A percentile compares a stretch with the other conserved stretches of the same genome.
Conservation (phyloP, 2,113 vertebrate species). For the Tetrax tetrax region DNA sequence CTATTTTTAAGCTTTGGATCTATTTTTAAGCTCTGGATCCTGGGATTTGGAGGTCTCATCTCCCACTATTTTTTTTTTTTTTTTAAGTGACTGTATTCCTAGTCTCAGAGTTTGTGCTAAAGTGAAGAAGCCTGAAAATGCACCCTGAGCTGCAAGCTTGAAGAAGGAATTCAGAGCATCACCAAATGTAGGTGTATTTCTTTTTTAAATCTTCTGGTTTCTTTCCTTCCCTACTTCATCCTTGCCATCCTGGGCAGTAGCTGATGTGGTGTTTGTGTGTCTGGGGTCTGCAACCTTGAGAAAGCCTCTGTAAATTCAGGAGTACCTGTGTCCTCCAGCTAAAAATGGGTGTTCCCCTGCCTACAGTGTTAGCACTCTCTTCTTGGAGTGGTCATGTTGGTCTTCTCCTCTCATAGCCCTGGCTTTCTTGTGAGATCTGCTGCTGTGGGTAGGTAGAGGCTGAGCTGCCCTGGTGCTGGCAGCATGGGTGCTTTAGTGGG, state of each 20-base stretch:
- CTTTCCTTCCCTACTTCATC: background rate
- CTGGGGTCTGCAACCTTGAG: background rate
- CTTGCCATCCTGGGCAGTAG: background rate
- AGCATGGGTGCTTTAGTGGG: background rate
- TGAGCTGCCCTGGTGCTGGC: background rate
- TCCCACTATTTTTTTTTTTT: too few species aligned
- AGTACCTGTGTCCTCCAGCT: background rate
- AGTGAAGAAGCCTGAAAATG: background rate
- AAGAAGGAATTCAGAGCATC: background rate
- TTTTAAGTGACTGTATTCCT: background rate
- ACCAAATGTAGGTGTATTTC: background rate
- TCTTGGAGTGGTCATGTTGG: background rate
- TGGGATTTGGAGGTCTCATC: background rate
- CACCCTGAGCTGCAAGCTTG: background rate
- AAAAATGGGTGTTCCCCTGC: fast-evolving
- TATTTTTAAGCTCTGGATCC: background rate
- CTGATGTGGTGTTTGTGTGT: fast-evolving
- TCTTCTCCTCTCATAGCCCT: background rate
- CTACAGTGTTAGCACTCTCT: too few species aligned
- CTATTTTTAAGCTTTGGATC: background rate
- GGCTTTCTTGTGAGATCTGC: background rate
- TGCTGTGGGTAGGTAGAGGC: background rate
- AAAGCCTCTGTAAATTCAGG: background rate
- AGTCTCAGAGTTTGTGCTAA: background rate
- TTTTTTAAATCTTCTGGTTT: background rate